These are phyloP conservation scores for Leptodactylus fuscus DNA, from an alignment of 2,113 vertebrate genomes.

Conservation along the genomic window DNA sequence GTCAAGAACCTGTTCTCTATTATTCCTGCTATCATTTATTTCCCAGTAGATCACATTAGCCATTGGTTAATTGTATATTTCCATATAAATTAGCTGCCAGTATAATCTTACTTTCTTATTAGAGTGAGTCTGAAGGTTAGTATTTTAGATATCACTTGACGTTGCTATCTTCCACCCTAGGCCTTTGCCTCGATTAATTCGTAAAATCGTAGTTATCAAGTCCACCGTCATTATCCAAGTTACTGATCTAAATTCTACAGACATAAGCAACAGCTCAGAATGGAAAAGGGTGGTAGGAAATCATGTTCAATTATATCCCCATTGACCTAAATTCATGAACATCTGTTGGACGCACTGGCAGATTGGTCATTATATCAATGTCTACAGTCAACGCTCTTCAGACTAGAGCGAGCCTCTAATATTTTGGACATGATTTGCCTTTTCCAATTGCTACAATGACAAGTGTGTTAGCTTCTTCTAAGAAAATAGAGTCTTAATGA, in stretches of 20 bases:
- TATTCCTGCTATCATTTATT: neutral
- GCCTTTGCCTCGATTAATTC: conserved; percentile 3
- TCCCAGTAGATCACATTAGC: conserved; percentile 9
- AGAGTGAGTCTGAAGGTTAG: neutral
- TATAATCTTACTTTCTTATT: neutral
- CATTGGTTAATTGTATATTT: conserved; percentile 37
- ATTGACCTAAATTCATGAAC: conserved; percentile 58
- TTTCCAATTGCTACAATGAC: neutral
- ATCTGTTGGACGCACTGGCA: conserved; percentile 48
- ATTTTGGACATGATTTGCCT: neutral
- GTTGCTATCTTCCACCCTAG: neutral
- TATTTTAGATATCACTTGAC: conserved; percentile 33
- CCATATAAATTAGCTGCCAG: conserved; percentile 36
- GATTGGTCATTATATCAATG: conserved; percentile 47
- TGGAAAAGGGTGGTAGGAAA: conserved; percentile 39
- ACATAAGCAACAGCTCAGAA: conserved; percentile 20
- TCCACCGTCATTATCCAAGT: conserved; percentile 27
- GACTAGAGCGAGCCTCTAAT: neutral
- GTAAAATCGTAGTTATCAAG: neutral
- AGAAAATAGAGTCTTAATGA: conserved; percentile 1
- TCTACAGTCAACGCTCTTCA: conserved; percentile 19
- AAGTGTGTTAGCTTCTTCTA: neutral
- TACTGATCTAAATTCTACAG: conserved; percentile 32
- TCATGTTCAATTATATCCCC: conserved; percentile 57
- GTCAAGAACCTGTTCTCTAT: conserved; percentile 2